Evolutionary conservation across 2,888 invertebrate species (phyloP), one percentile per base, ranked within the genome.

Genomic region (Cyclophora punctaria): DNA sequence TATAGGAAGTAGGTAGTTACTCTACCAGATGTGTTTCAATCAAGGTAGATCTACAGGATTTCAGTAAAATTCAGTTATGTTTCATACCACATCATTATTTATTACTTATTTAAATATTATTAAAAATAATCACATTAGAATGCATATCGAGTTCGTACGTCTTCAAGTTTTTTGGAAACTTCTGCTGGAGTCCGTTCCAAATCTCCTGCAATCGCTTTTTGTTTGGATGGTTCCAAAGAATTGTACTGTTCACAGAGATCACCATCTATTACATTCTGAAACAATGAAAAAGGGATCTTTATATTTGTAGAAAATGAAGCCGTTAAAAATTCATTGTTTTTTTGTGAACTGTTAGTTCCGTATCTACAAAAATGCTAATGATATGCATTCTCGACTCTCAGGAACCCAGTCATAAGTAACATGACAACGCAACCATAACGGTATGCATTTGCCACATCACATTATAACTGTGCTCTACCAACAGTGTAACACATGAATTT

Each of bases 231-330:
- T 66, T 99, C 99, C 71, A 99, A 91, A 0, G 98, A 97, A 78
- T 98, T 98, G 86, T 96, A 99, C 88, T 99, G 98, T 81, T 99
- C 99, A 80, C 99, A 99, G 46, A 99, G 90, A 83, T 99, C 99
- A 3, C 99, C 99, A 78, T 99, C 99, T 62, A 99, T 95, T 1
- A 99, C 98, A 89, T 97, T 98, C 93, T 98, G 90, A 5, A 91
- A 90, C 75, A 77, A 58, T 60, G 57, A 53, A 61, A 51, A 37
- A 20, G 2, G 3, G 7, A 6, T 7, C 7, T 37, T 7, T 34
- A 7, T 46, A 37, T 5, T 41, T 20, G 7, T 3, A 42, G 45
- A 35, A 45, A 41, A 41, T 6, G 5, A 42, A 40, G 41, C 35
- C 20, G 4, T 33, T 34, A 35, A 47, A 7, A 41, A 37, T 7